These are phyloP conservation scores for Acropternis orthonyx DNA, from an alignment of 2,797 vertebrate genomes.

Conservation along the genomic window DNA sequence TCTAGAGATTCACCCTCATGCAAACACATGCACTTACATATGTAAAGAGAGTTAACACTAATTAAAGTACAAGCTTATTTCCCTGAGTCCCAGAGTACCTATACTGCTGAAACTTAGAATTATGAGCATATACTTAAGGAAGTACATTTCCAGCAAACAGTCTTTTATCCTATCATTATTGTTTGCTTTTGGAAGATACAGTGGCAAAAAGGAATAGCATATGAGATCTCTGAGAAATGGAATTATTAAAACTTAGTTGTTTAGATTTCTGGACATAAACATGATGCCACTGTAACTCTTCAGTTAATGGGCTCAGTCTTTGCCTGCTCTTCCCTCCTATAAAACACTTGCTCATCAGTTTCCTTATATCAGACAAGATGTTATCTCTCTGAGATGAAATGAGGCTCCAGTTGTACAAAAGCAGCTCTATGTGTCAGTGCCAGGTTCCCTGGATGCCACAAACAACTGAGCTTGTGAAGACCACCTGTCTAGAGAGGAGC, in stretches of 20 bases:
- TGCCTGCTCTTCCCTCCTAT: background rate
- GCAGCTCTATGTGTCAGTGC: background rate
- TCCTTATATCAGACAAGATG: background rate
- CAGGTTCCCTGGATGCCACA: background rate
- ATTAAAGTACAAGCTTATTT: constrained; percentile 24
- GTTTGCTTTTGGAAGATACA: background rate
- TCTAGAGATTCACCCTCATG: background rate
- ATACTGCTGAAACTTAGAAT: background rate
- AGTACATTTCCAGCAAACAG: background rate
- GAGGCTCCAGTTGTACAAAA: background rate
- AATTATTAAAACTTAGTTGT: background rate
- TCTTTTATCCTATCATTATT: background rate
- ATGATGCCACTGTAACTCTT: background rate
- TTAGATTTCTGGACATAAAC: background rate
- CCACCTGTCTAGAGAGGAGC: background rate
- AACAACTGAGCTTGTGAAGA: background rate
- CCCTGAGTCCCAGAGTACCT: background rate
- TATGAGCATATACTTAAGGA: background rate
- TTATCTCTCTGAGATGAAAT: background rate
- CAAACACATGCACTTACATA: background rate
- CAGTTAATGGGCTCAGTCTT: background rate
- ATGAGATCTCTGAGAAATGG: background rate
- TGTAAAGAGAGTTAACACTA: background rate
- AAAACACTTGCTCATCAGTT: background rate
- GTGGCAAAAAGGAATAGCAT: background rate